These are phyloP conservation scores for Eupithecia vulgata DNA, from an alignment of 2,888 invertebrate genomes.

Conservation along the genomic window DNA sequence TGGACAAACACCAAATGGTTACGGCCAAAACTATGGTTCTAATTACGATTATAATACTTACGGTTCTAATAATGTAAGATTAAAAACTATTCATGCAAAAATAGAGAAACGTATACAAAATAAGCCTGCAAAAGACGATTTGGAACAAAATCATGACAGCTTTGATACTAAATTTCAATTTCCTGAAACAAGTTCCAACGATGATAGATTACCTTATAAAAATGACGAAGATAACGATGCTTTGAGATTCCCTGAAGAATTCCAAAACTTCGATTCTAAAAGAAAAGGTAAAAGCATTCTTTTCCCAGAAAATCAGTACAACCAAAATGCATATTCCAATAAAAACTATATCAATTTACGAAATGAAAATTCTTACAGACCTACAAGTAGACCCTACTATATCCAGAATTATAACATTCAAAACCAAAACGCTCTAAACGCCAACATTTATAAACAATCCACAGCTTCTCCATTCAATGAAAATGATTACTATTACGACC, in stretches of 20 bases:
- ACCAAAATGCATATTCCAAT: constrained; percentile 33
- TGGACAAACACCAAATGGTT: constrained; percentile 32
- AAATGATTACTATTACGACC: constrained; percentile 53
- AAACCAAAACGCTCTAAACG: constrained; percentile 33
- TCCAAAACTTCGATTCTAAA: constrained; percentile 36
- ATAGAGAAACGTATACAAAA: constrained; percentile 71
- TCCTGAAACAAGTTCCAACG: constrained; percentile 50
- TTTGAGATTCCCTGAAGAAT: constrained; percentile 57
- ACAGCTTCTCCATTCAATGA: constrained; percentile 41
- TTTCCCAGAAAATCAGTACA: constrained; percentile 45
- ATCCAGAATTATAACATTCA: constrained; percentile 26
- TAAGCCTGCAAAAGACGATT: constrained; percentile 50
- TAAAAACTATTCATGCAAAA: constrained; percentile 45
- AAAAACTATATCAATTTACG: constrained; percentile 19
- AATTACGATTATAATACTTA: constrained; percentile 51
- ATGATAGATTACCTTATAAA: constrained; percentile 32
- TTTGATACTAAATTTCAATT: constrained; percentile 61
- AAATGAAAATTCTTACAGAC: constrained; percentile 16
- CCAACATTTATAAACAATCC: constrained; percentile 30
- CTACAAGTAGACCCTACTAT: constrained; percentile 9
- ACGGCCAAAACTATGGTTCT: constrained; percentile 51
- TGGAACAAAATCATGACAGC: constrained; percentile 39
- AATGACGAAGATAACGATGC: constrained; percentile 37
- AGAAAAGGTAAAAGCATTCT: constrained; percentile 49
- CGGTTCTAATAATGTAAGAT: constrained; percentile 46